Evolutionary conservation across 2,797 vertebrate species (phyloP).

Genomic region (Microhierax caerulescens): DNA sequence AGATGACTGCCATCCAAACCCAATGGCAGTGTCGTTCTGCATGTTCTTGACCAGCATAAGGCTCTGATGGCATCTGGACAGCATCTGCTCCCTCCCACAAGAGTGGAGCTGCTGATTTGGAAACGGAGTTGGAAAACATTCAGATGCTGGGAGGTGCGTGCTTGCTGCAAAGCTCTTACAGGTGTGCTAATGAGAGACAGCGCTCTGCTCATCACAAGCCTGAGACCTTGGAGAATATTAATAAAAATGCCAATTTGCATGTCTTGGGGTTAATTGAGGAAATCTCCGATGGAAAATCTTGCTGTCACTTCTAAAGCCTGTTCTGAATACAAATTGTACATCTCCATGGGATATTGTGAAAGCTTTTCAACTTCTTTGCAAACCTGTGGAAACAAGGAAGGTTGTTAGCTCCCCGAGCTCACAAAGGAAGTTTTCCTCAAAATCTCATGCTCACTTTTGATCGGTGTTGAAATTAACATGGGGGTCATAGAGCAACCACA

Average conservation of each 20-base stretch:
- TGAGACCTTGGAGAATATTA: slow-evolving; percentile 43
- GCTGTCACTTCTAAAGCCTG: slow-evolving; percentile 24
- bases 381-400: background rate
- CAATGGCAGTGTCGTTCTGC: accelerated
- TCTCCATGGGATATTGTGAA: background rate
- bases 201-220: slow-evolving; percentile 19
- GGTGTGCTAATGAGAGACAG: slow-evolving; percentile 49
- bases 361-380: background rate
- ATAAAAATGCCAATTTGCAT: slow-evolving; percentile 60
- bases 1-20: background rate
- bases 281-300: slow-evolving; percentile 41
- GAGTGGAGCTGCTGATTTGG: background rate
- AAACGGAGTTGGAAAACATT: background rate
- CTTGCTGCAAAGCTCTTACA: slow-evolving; percentile 4
- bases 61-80: background rate
- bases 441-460: background rate
- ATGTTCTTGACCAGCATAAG: background rate
- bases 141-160: background rate
- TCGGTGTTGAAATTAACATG: background rate
- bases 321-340: slow-evolving; percentile 38
- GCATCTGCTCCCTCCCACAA: accelerated
- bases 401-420: background rate
- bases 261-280: slow-evolving; percentile 67
- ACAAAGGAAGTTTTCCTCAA: background rate
- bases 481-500: background rate